These are phyloP conservation scores for Petroica traversi DNA, from an alignment of 2,113 vertebrate species.

Conservation along the genomic window DNA sequence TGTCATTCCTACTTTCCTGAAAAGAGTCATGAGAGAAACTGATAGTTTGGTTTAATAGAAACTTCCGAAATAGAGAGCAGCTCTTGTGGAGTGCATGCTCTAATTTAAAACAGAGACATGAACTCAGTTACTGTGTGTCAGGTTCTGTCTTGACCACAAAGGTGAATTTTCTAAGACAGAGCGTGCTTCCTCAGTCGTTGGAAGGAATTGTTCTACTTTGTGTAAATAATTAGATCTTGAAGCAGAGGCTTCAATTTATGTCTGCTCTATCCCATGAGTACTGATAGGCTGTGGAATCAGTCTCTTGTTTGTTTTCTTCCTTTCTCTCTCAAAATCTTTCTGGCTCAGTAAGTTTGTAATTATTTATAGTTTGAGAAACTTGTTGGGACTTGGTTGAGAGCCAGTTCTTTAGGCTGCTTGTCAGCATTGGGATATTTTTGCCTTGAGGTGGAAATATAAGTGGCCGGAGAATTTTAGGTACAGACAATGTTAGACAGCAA, in stretches of 20 bases:
- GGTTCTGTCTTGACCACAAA: not conserved
- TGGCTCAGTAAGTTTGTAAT: slow-evolving; percentile 27
- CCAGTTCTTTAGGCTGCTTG: slow-evolving; percentile 32
- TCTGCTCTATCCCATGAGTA: not conserved
- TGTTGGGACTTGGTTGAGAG: not conserved
- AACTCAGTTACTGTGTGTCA: not conserved
- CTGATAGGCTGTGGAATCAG: not conserved
- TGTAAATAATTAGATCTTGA: slow-evolving; percentile 34
- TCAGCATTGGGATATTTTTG: not conserved
- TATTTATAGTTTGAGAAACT: slow-evolving; percentile 40
- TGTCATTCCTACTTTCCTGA: not conserved
- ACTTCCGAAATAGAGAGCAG: not conserved
- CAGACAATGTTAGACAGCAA: not conserved
- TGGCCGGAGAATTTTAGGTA: not conserved
- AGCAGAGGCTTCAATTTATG: not conserved
- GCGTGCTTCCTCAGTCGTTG: not conserved
- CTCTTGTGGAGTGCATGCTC: not conserved
- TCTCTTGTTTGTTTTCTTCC: slow-evolving; percentile 8
- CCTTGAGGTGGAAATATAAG: slow-evolving; percentile 2
- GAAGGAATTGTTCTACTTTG: not conserved
- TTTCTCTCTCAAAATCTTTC: not conserved
- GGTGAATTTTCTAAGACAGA: not conserved
- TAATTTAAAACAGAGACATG: not conserved
- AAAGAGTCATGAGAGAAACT: not conserved
- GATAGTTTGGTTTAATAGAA: not conserved